phyloP scores from a whole-genome alignment of 2,888 invertebrate species.

The Stenoptilia bipunctidactyla region DNA sequence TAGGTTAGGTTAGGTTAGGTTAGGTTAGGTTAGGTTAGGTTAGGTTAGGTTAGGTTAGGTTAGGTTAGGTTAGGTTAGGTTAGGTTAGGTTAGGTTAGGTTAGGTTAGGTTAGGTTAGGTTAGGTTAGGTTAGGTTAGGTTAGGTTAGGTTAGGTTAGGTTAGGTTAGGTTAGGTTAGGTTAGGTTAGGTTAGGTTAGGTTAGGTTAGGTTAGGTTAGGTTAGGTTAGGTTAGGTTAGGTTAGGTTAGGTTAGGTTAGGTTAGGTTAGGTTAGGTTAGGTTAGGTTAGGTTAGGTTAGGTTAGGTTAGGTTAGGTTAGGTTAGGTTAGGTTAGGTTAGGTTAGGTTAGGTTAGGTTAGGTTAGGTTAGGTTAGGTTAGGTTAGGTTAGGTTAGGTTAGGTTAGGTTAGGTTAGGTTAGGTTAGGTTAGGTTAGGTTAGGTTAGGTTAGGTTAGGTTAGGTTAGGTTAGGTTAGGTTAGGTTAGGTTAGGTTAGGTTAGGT shows the following conservation, averaged over 20 bases:
- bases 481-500: conserved; percentile 14
- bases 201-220: conserved; percentile 17
- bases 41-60: conserved; percentile 15
- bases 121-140: conserved; percentile 13
- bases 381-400: conserved; percentile 18
- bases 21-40: conserved; percentile 15
- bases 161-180: conserved; percentile 14
- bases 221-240: conserved; percentile 16
- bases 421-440: conserved; percentile 18
- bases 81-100: conserved; percentile 16
- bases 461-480: conserved; percentile 14
- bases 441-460: conserved; percentile 18
- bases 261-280: conserved; percentile 19
- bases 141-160: conserved; percentile 16
- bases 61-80: conserved; percentile 15
- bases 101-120: conserved; percentile 16
- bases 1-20: conserved; percentile 8
- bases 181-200: conserved; percentile 15
- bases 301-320: conserved; percentile 16
- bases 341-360: conserved; percentile 15
- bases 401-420: conserved; percentile 18
- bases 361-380: conserved; percentile 16
- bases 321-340: conserved; percentile 15
- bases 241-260: conserved; percentile 18
- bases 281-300: conserved; percentile 18